Evolutionary conservation across 1,140 invertebrate species (phyloP), one percentile per base, ranked within the genome.

Genomic region (Megalopta genalis): DNA sequence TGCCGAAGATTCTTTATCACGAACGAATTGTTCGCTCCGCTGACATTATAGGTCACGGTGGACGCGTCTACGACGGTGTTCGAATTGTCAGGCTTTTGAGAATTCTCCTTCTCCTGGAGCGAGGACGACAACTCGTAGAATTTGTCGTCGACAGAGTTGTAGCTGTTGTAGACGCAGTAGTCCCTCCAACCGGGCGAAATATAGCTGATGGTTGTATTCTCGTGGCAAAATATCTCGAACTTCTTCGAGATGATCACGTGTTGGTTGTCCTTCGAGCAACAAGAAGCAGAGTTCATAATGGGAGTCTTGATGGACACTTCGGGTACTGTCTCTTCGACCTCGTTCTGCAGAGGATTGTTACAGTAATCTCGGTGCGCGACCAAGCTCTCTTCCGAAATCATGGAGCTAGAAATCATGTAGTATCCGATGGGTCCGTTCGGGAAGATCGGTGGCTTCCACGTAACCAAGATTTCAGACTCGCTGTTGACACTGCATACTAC

Each of bases 341-440:
- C 85, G 0, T 64, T 14, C 3, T 85, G 54, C 10, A 91, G 49
- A 2, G 81, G 81, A 18, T 91, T 60, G 39, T 86, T 85, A 83
- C 95, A 96, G 82, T 95, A 96, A 89, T 96, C 91, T 54, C 95
- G 88, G 27, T 93, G 81, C 62, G 93, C 91, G 32, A 94, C 91
- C 21, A 92, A 87, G 7, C 90, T 65, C 70, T 94, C 89, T 63
- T 95, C 93, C 27, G 82, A 39, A 76, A 92, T 87, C 37, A 92
- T 74, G 62, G 83, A 87, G 71, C 91, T 90, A 39, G 90, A 91
- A 7, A 97, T 90, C 12, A 93, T 87, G 88, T 97, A 97, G 76
- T 95, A 92, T 0, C 93, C 94, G 25, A 97, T 93, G 5, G 93
- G 93, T 9, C 96, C 96, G 83, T 96, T 96, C 0, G 94, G 93